These are phyloP conservation scores for Solen grandis DNA, from an alignment of 1,140 invertebrate genomes.

Conservation along the genomic window DNA sequence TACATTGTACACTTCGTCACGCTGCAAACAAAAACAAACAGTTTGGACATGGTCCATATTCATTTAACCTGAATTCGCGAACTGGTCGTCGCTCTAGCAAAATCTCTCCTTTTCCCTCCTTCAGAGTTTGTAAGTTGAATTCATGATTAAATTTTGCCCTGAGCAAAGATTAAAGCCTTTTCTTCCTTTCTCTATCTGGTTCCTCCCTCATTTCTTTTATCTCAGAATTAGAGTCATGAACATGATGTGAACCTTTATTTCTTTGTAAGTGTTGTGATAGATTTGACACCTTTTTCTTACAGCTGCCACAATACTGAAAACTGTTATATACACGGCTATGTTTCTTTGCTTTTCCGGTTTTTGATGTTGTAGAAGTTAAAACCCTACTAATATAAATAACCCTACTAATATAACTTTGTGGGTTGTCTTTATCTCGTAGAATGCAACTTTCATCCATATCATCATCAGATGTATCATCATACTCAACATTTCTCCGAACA, in stretches of 20 bases:
- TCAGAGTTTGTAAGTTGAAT: conserved; percentile 27
- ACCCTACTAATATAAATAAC: too few species aligned
- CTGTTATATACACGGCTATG: conserved; percentile 30
- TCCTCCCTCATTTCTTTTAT: conserved; percentile 22
- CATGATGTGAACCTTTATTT: neutral
- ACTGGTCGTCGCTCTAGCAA: conserved; percentile 30
- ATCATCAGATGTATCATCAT: too few species aligned
- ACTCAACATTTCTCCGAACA: too few species aligned
- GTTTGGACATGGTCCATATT: conserved; percentile 40
- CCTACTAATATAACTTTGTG: conserved; percentile 30
- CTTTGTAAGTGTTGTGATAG: conserved; percentile 29
- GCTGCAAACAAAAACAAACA: conserved; percentile 24
- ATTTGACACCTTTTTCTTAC: conserved; percentile 33
- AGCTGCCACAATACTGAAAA: conserved; percentile 43
- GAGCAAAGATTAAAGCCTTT: neutral
- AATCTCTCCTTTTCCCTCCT: conserved; percentile 40
- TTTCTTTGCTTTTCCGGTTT: conserved; percentile 16
- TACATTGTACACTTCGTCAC: neutral
- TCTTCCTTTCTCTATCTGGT: neutral
- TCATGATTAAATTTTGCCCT: conserved; percentile 39
- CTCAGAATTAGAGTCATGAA: neutral
- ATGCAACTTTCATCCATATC: conserved; percentile 5
- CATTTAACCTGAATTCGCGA: neutral
- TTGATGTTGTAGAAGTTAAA: neutral
- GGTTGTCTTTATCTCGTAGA: conserved; percentile 19